These are phyloP conservation scores for Aix galericulata DNA, from an alignment of 2,113 vertebrate genomes.

Conservation along the genomic window DNA sequence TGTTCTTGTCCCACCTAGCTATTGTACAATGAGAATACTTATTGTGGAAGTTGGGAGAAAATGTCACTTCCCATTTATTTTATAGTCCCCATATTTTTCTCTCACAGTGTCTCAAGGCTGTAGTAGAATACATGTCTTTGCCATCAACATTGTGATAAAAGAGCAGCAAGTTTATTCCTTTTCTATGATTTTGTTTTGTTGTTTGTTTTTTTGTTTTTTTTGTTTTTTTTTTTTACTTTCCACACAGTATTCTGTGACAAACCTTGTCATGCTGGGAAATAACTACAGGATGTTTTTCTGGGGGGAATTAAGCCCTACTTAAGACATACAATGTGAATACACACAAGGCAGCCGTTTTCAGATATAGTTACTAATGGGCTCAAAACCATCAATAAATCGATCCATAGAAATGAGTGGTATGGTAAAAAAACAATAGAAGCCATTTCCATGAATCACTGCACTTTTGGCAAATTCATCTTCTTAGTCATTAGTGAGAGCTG, in stretches of 20 bases:
- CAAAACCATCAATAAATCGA: neutral
- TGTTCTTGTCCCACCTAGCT: neutral
- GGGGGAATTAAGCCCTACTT: neutral
- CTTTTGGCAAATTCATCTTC: neutral
- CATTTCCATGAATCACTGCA: neutral
- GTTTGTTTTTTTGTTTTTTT: too few relatives aligned
- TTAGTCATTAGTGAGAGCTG: neutral
- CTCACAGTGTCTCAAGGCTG: neutral
- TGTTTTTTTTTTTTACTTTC: neutral
- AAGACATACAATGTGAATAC: neutral
- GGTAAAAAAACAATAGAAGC: neutral
- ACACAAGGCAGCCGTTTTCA: neutral
- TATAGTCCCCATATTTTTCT: neutral
- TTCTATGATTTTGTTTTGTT: neutral
- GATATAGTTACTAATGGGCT: neutral
- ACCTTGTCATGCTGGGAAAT: neutral
- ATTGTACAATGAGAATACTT: neutral
- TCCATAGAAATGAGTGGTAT: neutral
- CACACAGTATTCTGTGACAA: neutral
- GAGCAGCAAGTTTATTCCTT: neutral
- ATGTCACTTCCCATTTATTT: neutral
- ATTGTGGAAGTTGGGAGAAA: neutral
- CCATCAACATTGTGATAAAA: neutral
- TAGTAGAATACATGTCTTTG: neutral
- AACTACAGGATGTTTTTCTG: neutral